Evolutionary conservation across 2,888 invertebrate genomes (phyloP), one percentile per base, ranked within the genome.

Genomic region (Abrostola tripartita): DNA sequence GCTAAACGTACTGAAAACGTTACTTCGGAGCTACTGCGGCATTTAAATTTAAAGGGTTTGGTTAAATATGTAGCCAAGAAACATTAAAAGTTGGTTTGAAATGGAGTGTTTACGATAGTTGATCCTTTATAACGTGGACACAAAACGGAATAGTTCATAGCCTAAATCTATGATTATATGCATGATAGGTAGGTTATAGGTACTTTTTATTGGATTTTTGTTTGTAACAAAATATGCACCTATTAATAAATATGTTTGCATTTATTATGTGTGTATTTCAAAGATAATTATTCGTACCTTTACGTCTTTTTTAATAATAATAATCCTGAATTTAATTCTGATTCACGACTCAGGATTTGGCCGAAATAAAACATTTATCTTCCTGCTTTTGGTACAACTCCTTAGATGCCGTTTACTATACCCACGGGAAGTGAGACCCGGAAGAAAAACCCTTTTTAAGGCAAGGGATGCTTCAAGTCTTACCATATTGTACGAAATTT

Each of bases 1-100:
- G 42, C 60, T 24, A n/a, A 66, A 50, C 65, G 58, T 74, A 61
- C 55, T 62, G 64, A 74, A 65, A 70, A 74, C 74, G 64, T 58
- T 71, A 56, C 38, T 44, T 14, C 9, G 54, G 42, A 54, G 24
- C 37, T 35, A 12, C 40, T n/a, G 14, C 40, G 49, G 14, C 41
- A 61, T 70, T 75, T 69, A 56, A 74, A 69, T 71, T 70, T 64
- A 64, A 61, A 61, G 12, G 49, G 52, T 68, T 67, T 12, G 24
- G 35, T 42, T 67, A 61, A 54, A 66, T 67, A 58, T 42, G 52
- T 59, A 24, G 24, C 35, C 40, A 11, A 37, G 37, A 12, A 50
- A 56, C 68, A n/a, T n/a, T n/a, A n/a, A n/a, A n/a, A n/a, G n/a
- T n/a, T n/a, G n/a, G n/a, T n/a, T n/a, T n/a, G n/a, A n/a, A n/a